Percentiles rank a stretch among this genome's conserved stretches.
phyloP scores from a whole-genome alignment of 2,888 invertebrate genomes.

The Aleiodes leptofemur region DNA sequence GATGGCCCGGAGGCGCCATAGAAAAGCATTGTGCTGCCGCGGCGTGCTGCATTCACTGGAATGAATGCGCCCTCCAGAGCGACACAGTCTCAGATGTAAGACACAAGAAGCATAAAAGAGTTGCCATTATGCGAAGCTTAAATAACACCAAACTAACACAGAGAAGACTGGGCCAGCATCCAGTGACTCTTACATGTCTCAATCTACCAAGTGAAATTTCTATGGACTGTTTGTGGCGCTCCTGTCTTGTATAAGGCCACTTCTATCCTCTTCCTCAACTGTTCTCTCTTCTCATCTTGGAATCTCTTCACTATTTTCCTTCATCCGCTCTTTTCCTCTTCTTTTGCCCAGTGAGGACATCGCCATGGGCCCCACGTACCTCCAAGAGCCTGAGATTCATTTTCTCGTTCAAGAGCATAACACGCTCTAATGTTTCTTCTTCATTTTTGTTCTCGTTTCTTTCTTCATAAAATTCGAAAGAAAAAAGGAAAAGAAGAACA shows the following conservation, averaged over 20 bases:
- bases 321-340: conserved; percentile 47
- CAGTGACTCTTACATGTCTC: conserved; percentile 37
- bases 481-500: background rate
- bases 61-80: conserved; percentile 70
- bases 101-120: conserved; percentile 74
- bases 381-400: conserved; percentile 17
- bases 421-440: conserved; percentile 42
- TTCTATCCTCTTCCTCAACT: conserved; percentile 57
- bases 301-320: conserved; percentile 54
- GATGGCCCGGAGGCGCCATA: conserved; percentile 58
- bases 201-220: conserved; percentile 50
- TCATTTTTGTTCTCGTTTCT: background rate
- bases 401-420: conserved; percentile 4
- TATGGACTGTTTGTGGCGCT: conserved; percentile 62
- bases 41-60: conserved; percentile 64
- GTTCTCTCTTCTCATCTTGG: conserved; percentile 38
- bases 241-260: conserved; percentile 58
- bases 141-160: conserved; percentile 68
- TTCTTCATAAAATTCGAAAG: background rate
- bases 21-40: conserved; percentile 64
- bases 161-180: background rate
- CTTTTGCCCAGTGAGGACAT: conserved; percentile 31
- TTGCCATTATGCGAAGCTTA: conserved; percentile 73
- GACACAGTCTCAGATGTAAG: conserved; percentile 71
- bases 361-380: conserved; percentile 9